Evolutionary conservation across 1,140 invertebrate genomes (phyloP).

Genomic region (Lasioglossum baleicum): DNA sequence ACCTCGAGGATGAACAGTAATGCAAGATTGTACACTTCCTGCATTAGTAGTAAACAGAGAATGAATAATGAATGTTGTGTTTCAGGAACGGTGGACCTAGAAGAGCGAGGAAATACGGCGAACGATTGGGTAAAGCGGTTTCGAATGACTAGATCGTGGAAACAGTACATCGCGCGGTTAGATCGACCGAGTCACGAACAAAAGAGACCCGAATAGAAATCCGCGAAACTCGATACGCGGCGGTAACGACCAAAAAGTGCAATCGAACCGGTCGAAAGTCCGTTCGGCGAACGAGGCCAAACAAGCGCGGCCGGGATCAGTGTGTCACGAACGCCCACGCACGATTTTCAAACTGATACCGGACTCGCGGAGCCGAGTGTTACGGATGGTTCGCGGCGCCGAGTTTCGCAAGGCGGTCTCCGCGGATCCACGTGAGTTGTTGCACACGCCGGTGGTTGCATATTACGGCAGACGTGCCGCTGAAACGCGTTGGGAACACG

Average conservation of each 20-base stretch:
- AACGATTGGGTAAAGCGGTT: background rate
- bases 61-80: too few species aligned
- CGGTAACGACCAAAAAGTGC: background rate
- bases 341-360: conserved; percentile 28
- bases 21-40: too few species aligned
- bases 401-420: conserved; percentile 9
- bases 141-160: too few species aligned
- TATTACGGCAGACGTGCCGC: conserved; percentile 36
- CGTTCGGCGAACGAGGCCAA: conserved; percentile 33
- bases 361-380: background rate
- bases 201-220: background rate
- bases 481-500: conserved; percentile 47
- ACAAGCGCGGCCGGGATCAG: conserved; percentile 34
- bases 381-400: conserved; percentile 1
- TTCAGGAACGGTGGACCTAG: too few species aligned
- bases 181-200: background rate
- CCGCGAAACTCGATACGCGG: conserved; percentile 4
- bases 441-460: conserved; percentile 23
- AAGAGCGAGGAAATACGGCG: too few species aligned
- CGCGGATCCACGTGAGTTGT: conserved; percentile 37
- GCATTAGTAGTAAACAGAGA: too few species aligned
- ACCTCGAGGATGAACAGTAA: too few species aligned
- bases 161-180: background rate
- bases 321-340: conserved; percentile 41
- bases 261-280: conserved; percentile 22